These are phyloP conservation scores for Tyto alba DNA, from an alignment of 2,113 vertebrate genomes.

Conservation along the genomic window DNA sequence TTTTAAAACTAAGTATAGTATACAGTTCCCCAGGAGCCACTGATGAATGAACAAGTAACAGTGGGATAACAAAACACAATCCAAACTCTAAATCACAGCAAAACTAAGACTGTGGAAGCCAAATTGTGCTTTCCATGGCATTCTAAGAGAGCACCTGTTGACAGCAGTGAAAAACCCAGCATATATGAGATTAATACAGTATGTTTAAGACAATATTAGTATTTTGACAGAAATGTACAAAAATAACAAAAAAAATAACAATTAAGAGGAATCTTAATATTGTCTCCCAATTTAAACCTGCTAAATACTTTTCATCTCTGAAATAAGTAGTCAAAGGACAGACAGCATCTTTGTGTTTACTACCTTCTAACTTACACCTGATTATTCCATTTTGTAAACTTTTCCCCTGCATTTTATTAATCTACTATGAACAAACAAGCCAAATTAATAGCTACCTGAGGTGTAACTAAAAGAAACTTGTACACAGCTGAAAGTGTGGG, in stretches of 20 bases:
- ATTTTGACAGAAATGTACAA: not conserved
- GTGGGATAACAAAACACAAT: not conserved
- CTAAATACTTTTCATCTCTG: not conserved
- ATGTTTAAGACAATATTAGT: not conserved
- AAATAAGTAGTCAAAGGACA: not conserved
- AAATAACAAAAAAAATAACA: not conserved
- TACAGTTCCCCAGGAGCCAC: not conserved
- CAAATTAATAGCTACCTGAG: not conserved
- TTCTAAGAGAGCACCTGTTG: not conserved
- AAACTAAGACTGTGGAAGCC: not conserved
- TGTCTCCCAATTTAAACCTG: not conserved
- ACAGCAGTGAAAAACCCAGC: not conserved
- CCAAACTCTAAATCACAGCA: not conserved
- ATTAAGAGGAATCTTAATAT: not conserved
- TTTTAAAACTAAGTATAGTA: not conserved
- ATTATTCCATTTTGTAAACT: not conserved
- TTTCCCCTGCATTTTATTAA: not conserved
- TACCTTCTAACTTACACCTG: not conserved
- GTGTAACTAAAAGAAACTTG: not conserved
- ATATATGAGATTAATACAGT: not conserved
- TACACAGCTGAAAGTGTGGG: not conserved
- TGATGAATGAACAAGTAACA: not conserved
- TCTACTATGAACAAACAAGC: not conserved
- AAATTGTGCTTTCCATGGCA: not conserved
- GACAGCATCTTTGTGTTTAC: not conserved